Conservation (phyloP, 2,797 vertebrate genomes). For the Setipinna tenuifilis region DNA sequence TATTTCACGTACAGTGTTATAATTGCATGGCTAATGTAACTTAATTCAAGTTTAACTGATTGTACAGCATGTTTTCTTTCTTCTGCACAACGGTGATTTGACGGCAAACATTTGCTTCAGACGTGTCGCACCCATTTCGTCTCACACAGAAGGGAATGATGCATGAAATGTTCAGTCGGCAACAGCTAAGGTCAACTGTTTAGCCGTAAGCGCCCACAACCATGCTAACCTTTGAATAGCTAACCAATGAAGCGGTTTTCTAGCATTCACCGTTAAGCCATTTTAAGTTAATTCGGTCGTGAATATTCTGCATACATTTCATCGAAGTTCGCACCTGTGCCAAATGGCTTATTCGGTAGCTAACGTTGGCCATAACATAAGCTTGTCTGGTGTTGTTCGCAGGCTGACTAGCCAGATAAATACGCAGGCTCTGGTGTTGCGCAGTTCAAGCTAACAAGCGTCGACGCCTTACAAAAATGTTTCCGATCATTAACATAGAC, state of each 20-base stretch:
- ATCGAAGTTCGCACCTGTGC: background rate
- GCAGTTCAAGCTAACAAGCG: background rate
- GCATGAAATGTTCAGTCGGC: background rate
- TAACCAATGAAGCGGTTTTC: background rate
- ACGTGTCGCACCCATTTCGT: background rate
- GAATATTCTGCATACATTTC: background rate
- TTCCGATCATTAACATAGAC: background rate
- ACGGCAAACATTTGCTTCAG: background rate
- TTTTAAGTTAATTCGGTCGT: background rate
- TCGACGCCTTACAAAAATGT: constrained; percentile 2
- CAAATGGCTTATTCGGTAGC: background rate
- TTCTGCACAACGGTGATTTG: background rate
- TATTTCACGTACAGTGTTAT: background rate
- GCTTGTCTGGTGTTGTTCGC: background rate
- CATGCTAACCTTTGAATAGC: constrained; percentile 37
- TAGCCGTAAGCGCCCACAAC: constrained; percentile 59
- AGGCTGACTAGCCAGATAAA: constrained; percentile 9
- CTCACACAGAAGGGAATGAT: background rate
- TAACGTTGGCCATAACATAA: background rate
- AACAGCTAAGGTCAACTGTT: constrained; percentile 47
- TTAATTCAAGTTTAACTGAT: background rate
- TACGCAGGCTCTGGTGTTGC: constrained; percentile 10
- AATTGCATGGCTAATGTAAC: background rate
- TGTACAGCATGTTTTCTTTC: background rate
- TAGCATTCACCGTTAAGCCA: background rate